Evolutionary conservation across 2,888 invertebrate species (phyloP), one percentile per base, ranked within the genome.

Genomic region (Lymantria dispar): DNA sequence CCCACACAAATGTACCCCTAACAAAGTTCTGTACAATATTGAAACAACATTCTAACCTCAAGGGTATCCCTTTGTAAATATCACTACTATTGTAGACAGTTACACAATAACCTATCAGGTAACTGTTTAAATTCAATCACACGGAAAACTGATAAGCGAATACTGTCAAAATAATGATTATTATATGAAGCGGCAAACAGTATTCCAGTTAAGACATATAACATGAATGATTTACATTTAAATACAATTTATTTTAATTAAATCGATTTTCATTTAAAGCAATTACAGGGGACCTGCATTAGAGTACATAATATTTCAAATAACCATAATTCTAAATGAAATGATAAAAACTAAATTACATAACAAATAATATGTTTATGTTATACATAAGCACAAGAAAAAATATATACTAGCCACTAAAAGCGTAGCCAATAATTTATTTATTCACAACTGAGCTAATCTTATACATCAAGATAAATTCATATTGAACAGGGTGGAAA

Each of bases 91-190:
- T 57, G 22, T 22, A 47, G 52, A 37, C 39, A 47, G 52, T 29
- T 38, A 55, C 39, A 57, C 54, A 60, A 64, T 55, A 47, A 11
- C n/a, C 29, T 44, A 45, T 31, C 15, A 13, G 50, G 48, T 59
- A 60, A 58, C 58, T 59, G 58, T 67, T 62, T 52, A 55, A 63
- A 65, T 52, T 60, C 60, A 69, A 54, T 62, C 67, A 60, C 54
- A 61, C 53, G 65, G 56, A 60, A 62, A 60, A 53, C 57, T 58
- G 75, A 75, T 74, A 72, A 48, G 60, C 51, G 54, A 48, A 51
- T 10, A 33, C 11, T 14, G 14, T 40, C 13, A 22, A n/a, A 15
- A 15, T 9, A 7, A 40, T 40, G n/a, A 40, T 40, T 40, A 13
- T 8, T 5, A 15, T 8, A 8, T 14, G 1, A 14, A 15, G 13